phyloP scores from a whole-genome alignment of 2,797 vertebrate species.

The Tauraco hartlaubi region DNA sequence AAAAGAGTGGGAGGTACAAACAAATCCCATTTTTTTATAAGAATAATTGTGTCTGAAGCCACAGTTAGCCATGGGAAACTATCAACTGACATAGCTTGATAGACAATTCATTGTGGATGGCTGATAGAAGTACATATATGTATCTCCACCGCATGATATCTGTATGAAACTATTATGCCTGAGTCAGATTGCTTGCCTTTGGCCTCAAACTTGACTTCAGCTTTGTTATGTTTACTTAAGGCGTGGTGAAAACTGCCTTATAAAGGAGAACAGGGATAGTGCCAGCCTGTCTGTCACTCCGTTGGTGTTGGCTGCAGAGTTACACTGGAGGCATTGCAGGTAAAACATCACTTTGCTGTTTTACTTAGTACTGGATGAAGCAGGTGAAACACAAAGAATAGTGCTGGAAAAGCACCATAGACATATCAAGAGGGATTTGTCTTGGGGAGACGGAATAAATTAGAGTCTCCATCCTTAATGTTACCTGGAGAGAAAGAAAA shows the following conservation, averaged over 20 bases:
- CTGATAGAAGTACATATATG: neutral
- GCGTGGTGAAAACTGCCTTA: conserved; percentile 6
- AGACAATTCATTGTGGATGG: neutral
- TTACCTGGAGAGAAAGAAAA: conserved; percentile 14
- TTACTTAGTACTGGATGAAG: neutral
- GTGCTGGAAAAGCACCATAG: neutral
- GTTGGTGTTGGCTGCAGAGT: neutral
- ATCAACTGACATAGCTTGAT: accelerated
- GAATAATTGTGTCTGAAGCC: neutral
- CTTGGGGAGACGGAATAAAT: conserved; percentile 7
- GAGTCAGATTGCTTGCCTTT: neutral
- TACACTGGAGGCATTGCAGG: neutral
- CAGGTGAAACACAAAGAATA: neutral
- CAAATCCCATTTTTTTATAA: neutral
- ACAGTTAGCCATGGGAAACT: neutral
- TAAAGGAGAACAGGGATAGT: neutral
- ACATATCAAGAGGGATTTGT: neutral
- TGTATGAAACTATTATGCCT: neutral
- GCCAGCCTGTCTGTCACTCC: neutral
- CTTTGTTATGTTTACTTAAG: conserved; percentile 59
- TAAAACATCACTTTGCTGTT: conserved; percentile 19
- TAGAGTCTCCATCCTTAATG: neutral
- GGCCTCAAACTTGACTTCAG: neutral
- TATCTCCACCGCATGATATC: accelerated
- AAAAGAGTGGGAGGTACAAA: neutral